Conservation (phyloP, 2,113 vertebrate genomes). For the Platysteira castanea region DNA sequence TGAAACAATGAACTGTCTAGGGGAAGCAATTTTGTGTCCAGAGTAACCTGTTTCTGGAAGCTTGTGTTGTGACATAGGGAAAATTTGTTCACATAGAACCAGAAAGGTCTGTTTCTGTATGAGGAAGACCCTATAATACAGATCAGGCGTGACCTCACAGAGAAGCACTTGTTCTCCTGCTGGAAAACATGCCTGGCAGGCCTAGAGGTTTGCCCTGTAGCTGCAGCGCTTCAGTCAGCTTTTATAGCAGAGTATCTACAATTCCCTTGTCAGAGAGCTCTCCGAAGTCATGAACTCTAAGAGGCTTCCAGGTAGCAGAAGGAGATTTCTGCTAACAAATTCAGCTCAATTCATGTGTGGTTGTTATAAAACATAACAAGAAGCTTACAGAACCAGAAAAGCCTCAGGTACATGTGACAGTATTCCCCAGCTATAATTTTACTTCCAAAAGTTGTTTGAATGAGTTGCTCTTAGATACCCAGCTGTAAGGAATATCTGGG, state of each 20-base stretch:
- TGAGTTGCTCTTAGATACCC: not conserved
- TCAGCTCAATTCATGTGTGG: not conserved
- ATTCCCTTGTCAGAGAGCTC: not conserved
- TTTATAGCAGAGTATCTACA: not conserved
- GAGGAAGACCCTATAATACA: not conserved
- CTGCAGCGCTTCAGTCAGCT: not conserved
- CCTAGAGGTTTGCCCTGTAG: not conserved
- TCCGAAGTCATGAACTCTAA: not conserved
- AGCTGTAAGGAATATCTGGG: not conserved
- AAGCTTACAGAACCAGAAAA: not conserved
- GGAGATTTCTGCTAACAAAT: not conserved
- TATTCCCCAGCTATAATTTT: not conserved
- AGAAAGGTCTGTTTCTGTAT: not conserved
- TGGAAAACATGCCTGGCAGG: not conserved
- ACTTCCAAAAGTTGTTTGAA: not conserved
- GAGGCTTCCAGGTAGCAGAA: not conserved
- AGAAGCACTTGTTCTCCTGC: not conserved
- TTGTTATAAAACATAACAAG: not conserved
- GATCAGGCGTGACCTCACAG: not conserved
- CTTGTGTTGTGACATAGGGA: not conserved
- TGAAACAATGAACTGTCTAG: rapidly evolving
- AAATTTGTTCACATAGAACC: not conserved
- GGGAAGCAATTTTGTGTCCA: not conserved
- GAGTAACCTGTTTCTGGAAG: not conserved
- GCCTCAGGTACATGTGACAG: not conserved